Base-by-base conservation (phyloP, 2,797 vertebrate species). In the Enteromius viviparus region DNA sequence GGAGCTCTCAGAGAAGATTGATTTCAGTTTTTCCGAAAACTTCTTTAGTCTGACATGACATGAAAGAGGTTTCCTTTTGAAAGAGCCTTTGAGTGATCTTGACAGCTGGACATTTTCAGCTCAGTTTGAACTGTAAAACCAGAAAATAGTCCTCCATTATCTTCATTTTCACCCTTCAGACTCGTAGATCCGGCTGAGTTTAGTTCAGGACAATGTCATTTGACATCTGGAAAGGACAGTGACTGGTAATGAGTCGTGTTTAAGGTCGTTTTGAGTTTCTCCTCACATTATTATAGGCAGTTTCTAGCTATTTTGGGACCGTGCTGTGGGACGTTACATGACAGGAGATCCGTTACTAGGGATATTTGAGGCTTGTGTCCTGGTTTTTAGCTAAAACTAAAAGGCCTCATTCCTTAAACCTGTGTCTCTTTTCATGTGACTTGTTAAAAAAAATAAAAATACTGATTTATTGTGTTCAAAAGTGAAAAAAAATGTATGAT, bases 1-100 rank as follows among this genome's bases (percentile, higher is more conserved):
- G 77, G 47, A 53, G 29, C n/a, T 62, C 58, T 47, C 15, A 1
- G 58, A 32, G 9, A 47, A 45, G 12, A 76, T 76, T 42, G 53
- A 76, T 76, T 76, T 60, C 8, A 42, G 34, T n/a, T 26, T 60
- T 42, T 42, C 14, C 53, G 60, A 26, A 64, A 45, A 37, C 42
- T 60, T 2, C 34, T 77, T 62, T 9, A 62, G 75, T 77, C 58
- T 64, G 40, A 62, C 75, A 29, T 29, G 75, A 62, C 75, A 62
- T 29, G 0, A 62, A 26, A 34, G 42, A 15, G 6, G 15, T 11
- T 62, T 58, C 47, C 58, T 32, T 64, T 14, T 14, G 15, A 32
- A 42, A 64, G 6, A 58, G 60, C 5, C 9, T 7, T 64, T 32
- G 8, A 64, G 6, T 17, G 51, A 47, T n/a, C 23, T 14, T 32